Evolutionary conservation across 2,113 vertebrate species (phyloP), one percentile per base, ranked within the genome.

Genomic region (Oncorhynchus clarkii): DNA sequence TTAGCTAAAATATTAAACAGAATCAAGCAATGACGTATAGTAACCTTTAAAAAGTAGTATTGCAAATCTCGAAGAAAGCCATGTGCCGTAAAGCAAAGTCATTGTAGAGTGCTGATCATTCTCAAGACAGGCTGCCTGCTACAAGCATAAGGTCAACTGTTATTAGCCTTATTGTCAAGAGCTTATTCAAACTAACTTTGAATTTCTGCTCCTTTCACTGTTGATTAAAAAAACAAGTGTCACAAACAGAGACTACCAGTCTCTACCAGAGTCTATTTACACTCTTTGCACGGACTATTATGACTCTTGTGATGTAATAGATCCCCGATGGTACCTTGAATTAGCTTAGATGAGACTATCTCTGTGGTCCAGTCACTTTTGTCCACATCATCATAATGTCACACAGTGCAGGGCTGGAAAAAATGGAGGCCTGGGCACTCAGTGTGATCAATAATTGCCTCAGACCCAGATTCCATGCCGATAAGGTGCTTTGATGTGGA

Each of bases 401-500:
- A 65, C 65, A 70, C 64, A 2, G 68, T 31, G 73, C 82, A 74
- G 75, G 27, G 20, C 78, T 71, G 59, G 76, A 76, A 74, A 82
- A 78, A 71, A 76, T 73, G 75, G 78, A 64, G 67, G 72, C 70
- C n/a, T 7, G 18, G 72, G 73, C 85, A 86, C 80, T 88, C 27
- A 68, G 48, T 8, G 14, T 76, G 78, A 90, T 90, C 87, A 84
- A 89, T 89, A 90, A 85, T 82, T 85, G 85, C 83, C 84, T 75
- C 83, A 86, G 86, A 78, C 75, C 69, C 86, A 83, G 82, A 85
- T 86, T 85, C 76, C 59, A 14, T 76, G 67, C 82, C 79, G 82
- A 88, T 87, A 75, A 70, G 80, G 59, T 71, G 49, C 86, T 88
- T 86, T 91, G 87, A 90, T 90, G 86, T 87, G 88, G 86, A 88